Evolutionary conservation across 2,113 vertebrate species (phyloP).

Genomic region (Fukomys damarensis): DNA sequence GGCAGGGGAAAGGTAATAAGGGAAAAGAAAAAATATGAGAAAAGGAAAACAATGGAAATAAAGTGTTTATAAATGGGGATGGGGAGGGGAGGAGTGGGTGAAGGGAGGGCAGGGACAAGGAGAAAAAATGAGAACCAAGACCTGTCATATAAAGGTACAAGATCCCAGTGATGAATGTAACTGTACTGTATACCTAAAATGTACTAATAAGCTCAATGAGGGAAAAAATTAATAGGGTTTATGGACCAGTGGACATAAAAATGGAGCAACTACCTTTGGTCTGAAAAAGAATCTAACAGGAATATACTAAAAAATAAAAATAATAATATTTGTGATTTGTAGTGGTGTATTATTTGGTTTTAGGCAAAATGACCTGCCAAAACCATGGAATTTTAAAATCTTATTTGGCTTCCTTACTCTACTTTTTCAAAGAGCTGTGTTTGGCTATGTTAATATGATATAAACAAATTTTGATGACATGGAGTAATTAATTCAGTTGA

Average conservation of each 20-base stretch:
- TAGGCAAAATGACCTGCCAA: constrained; percentile 36
- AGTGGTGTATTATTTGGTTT: constrained; percentile 28
- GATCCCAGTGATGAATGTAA: too few species aligned
- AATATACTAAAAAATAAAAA: constrained; percentile 53
- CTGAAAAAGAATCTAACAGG: constrained; percentile 11
- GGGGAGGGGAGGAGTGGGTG: too few species aligned
- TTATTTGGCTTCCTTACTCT: constrained; percentile 5
- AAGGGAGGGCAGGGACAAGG: too few species aligned
- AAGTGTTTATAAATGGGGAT: too few species aligned
- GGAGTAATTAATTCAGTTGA: not conserved
- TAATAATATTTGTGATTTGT: constrained; percentile 31
- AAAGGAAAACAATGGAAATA: too few species aligned
- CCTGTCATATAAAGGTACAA: too few species aligned
- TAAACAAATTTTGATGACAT: constrained; percentile 25
- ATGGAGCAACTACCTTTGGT: constrained; percentile 1
- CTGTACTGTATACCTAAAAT: too few species aligned
- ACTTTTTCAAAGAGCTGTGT: not conserved
- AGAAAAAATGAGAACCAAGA: too few species aligned
- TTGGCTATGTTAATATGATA: constrained; percentile 3
- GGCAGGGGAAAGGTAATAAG: too few species aligned
- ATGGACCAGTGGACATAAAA: constrained; percentile 30
- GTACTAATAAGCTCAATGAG: too few species aligned
- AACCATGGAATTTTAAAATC: constrained; percentile 48
- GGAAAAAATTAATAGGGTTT: constrained; percentile 36
- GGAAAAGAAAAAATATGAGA: too few species aligned